Percentiles rank a stretch among this genome's conserved stretches.
Evolutionary conservation across 2,113 vertebrate genomes (phyloP).

Genomic region (Perognathus longimembris): DNA sequence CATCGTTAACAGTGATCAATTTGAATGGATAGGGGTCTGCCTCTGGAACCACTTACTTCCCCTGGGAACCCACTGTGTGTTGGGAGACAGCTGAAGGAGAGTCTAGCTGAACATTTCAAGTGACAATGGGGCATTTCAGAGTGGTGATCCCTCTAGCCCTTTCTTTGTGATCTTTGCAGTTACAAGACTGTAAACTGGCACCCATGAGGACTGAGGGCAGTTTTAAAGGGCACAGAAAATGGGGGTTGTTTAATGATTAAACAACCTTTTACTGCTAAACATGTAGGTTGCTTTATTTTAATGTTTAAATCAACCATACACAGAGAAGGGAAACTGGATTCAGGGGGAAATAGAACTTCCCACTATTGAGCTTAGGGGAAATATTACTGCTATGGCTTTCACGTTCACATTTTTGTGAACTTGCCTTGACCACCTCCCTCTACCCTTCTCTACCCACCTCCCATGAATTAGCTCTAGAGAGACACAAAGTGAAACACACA

Average conservation of each 20-base stretch:
- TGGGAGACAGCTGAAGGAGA: conserved; percentile 19
- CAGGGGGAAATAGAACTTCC: background rate
- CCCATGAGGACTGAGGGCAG: conserved; percentile 45
- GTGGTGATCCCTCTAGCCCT: conserved; percentile 54
- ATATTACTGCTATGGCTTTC: background rate
- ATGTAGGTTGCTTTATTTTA: conserved; percentile 77
- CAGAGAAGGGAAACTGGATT: conserved; percentile 70
- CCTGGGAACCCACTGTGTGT: background rate
- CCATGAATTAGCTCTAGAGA: conserved; percentile 47
- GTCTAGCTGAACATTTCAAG: background rate
- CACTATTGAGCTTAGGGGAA: no score
- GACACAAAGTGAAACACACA: conserved; percentile 54
- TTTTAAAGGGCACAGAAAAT: conserved; percentile 78
- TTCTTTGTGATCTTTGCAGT: conserved; percentile 60
- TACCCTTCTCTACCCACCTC: background rate
- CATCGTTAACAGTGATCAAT: conserved; percentile 55
- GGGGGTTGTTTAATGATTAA: conserved; percentile 79
- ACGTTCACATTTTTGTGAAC: conserved; percentile 25
- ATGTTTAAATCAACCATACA: conserved; percentile 75
- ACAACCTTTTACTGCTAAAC: conserved; percentile 79
- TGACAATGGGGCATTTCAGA: conserved; percentile 59
- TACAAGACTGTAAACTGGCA: conserved; percentile 71
- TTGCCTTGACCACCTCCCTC: background rate
- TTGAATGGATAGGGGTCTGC: conserved; percentile 44
- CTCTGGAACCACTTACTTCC: conserved; percentile 62